A percentile compares a stretch with the other conserved stretches of the same genome.
phyloP scores from a whole-genome alignment of 1,140 invertebrate species.

The Bombyx mori region DNA sequence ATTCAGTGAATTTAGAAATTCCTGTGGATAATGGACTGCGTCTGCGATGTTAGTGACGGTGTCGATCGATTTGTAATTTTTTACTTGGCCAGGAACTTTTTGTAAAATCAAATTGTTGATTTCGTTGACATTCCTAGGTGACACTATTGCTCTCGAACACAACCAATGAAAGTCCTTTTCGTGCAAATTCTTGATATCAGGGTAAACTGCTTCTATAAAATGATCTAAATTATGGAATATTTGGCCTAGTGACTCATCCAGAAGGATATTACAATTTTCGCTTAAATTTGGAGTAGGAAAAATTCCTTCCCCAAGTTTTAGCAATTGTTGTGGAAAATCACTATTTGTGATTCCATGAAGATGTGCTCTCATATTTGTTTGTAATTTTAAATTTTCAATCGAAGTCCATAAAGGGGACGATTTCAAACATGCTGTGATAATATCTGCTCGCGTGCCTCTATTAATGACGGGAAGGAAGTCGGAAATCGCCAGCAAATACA shows the following conservation, averaged over 20 bases:
- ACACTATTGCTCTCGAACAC: slow-evolving; percentile 33
- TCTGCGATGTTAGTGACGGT: slow-evolving; percentile 24
- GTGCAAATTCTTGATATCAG: slow-evolving; percentile 9
- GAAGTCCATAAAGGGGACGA: slow-evolving; percentile 8
- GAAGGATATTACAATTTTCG: slow-evolving; percentile 17
- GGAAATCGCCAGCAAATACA: too few species aligned
- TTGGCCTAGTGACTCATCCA: slow-evolving; percentile 19
- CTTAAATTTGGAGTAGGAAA: slow-evolving; percentile 28
- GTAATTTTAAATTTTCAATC: slow-evolving; percentile 43
- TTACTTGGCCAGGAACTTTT: slow-evolving; percentile 13
- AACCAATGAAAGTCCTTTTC: slow-evolving; percentile 19
- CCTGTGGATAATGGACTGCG: slow-evolving; percentile 20
- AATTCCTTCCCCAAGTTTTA: slow-evolving; percentile 42
- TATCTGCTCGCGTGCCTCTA: background rate
- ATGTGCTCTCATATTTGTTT: slow-evolving; percentile 50
- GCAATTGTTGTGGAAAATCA: slow-evolving; percentile 38
- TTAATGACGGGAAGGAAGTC: too few species aligned
- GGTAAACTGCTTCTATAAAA: slow-evolving; percentile 30
- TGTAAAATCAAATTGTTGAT: slow-evolving; percentile 17
- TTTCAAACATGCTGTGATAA: slow-evolving; percentile 4
- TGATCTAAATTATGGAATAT: slow-evolving; percentile 25
- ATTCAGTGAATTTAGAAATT: slow-evolving; percentile 28
- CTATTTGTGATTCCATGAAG: too few species aligned
- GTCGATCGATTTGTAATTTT: slow-evolving; percentile 26
- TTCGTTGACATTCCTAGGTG: slow-evolving; percentile 20